These are phyloP conservation scores for Silvanus unidentatus DNA, from an alignment of 2,888 invertebrate species.

Conservation along the genomic window DNA sequence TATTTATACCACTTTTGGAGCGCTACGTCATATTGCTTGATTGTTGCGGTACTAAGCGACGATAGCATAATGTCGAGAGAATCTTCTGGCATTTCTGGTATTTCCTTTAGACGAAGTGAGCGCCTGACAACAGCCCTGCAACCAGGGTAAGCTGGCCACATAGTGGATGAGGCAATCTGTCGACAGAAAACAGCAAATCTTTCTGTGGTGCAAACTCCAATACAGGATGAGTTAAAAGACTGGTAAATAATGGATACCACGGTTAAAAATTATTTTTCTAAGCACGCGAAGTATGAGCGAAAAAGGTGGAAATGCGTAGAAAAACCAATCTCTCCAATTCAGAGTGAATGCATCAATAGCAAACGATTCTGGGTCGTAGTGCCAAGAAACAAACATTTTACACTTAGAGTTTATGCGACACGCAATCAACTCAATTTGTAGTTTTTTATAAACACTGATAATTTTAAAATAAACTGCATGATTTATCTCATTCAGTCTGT, in stretches of 20 bases:
- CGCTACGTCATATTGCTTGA: neutral
- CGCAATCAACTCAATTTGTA: constrained; percentile 16
- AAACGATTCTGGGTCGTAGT: constrained; percentile 19
- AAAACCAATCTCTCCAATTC: constrained; percentile 11
- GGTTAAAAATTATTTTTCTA: constrained; percentile 30
- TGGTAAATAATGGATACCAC: constrained; percentile 13
- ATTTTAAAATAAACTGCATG: constrained; percentile 1
- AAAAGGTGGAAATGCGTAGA: constrained; percentile 24
- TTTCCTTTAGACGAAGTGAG: constrained; percentile 2
- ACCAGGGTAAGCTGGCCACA: constrained; percentile 11
- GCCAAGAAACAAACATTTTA: constrained; percentile 9
- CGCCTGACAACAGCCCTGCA: constrained; percentile 6
- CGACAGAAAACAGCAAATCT: neutral
- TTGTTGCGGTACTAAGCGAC: neutral
- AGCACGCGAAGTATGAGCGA: constrained; percentile 25
- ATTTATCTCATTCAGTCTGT: constrained; percentile 6
- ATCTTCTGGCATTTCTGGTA: constrained; percentile 4
- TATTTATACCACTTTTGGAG: neutral
- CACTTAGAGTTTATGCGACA: constrained; percentile 10
- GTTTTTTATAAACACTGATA: neutral
- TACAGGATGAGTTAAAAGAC: constrained; percentile 1
- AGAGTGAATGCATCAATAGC: constrained; percentile 28
- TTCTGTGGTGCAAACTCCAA: neutral
- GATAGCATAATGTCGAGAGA: neutral
- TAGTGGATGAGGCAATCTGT: constrained; percentile 3